Evolutionary conservation across 2,797 vertebrate genomes (phyloP), one percentile per base, ranked within the genome.

Genomic region (Cephalopachus bancanus): DNA sequence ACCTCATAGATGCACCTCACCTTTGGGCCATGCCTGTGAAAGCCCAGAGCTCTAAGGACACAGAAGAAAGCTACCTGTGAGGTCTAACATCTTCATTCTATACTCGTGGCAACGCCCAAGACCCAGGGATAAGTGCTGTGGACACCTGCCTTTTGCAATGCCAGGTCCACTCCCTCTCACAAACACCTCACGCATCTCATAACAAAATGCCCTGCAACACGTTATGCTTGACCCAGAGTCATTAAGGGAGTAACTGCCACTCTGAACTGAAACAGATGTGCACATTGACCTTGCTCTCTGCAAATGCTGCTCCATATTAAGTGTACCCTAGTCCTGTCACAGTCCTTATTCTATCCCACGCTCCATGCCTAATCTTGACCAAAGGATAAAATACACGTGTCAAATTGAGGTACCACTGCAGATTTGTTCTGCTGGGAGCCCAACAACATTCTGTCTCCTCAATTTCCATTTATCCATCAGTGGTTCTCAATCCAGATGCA

Each of bases 221-320:
- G 62, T 74, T 51, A 20, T 11, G 71, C 57, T 87, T 51, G 49
- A 60, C 83, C 83, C 83, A n/a, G 62, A 24, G 20, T 74, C 74
- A 53, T 90, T 87, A 59, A 67, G 62, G 33, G 79, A 76, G 89
- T 59, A n/a, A 53, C 69, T 91, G 14, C 71, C 78, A 16, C 69
- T 83, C 15, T 49, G 76, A 87, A 6, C 17, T 9, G 55, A 81
- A 89, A 93, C 87, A 93, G 80, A 91, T 37, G 65, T 83, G 84
- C 53, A 85, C 10, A 10, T 53, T 67, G 88, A 65, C 95, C 88
- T 89, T 90, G 80, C 76, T 94, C 22, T 76, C 89, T 79, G 22
- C 33, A 81, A 33, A 74, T 10, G 69, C 60, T 55, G 67, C 69
- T 78, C 11, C 15, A 0, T 1, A 2, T 59, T n/a, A 28, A 51